These are phyloP conservation scores for Zoanthus solanderi DNA, from an alignment of 92 coral and sea anemone species.

Conservation along the genomic window DNA sequence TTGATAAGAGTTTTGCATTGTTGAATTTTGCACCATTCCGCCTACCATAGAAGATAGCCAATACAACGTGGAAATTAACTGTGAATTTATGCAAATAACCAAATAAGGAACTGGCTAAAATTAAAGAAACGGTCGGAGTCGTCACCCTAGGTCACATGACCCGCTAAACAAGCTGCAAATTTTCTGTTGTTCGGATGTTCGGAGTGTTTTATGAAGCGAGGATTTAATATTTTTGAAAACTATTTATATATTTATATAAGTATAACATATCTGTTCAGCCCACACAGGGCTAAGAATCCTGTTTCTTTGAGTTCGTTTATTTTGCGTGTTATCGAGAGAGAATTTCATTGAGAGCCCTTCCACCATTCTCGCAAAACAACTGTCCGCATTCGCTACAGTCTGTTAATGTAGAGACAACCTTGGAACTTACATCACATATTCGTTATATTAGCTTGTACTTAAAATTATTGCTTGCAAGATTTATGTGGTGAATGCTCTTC, in stretches of 20 bases:
- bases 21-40: too few relatives aligned
- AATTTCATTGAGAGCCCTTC: background rate
- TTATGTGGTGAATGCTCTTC: background rate
- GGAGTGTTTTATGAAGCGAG: conserved; percentile 22
- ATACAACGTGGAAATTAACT: too few relatives aligned
- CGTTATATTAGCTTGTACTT: background rate
- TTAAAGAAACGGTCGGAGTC: conserved; percentile 19
- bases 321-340: background rate
- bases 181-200: conserved; percentile 10
- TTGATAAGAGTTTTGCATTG: too few relatives aligned
- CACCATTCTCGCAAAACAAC: background rate
- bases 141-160: conserved; percentile 41
- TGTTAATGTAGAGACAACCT: background rate
- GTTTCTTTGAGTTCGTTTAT: background rate
- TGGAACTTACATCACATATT: conserved; percentile 21
- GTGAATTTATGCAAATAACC: conserved; percentile 32
- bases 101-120: conserved; percentile 5
- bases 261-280: background rate
- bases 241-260: too few relatives aligned
- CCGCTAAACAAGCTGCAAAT: conserved; percentile 26
- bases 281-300: background rate
- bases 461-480: background rate
- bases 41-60: too few relatives aligned
- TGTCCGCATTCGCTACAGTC: background rate
- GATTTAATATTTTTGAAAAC: background rate